phyloP scores from a whole-genome alignment of 2,888 invertebrate genomes.

The Beris chalybata region DNA sequence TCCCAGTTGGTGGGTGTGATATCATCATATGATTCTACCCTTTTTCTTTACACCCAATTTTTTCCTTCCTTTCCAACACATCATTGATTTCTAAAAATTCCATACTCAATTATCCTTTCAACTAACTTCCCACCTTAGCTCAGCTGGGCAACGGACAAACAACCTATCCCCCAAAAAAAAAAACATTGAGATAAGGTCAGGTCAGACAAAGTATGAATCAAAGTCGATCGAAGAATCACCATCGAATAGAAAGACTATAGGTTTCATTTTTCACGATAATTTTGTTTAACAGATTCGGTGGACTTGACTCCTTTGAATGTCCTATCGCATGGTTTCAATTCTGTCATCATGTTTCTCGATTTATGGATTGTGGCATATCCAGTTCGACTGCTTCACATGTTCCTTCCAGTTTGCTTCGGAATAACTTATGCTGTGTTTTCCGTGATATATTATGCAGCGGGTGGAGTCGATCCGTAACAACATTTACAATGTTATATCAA shows the following conservation, averaged over 20 bases:
- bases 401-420: conserved; percentile 65
- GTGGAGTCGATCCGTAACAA: conserved; percentile 61
- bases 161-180: no score
- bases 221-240: not conserved
- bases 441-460: conserved; percentile 63
- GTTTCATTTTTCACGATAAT: not conserved
- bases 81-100: not conserved
- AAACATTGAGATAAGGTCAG: not conserved
- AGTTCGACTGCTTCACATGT: conserved; percentile 65
- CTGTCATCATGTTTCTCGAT: conserved; percentile 72
- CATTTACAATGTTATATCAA: not conserved
- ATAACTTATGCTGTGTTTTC: conserved; percentile 62
- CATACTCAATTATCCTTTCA: no score
- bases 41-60: no score
- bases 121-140: no score
- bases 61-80: no score
- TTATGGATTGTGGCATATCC: conserved; percentile 73
- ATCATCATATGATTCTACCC: no score
- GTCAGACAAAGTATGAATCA: not conserved
- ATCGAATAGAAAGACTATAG: not conserved
- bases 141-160: no score
- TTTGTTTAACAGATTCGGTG: conserved; percentile 59
- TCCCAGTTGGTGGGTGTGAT: not conserved
- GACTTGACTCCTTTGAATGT: conserved; percentile 68
- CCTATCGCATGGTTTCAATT: conserved; percentile 75